These are phyloP conservation scores for Scaptodrosophila lebanonensis DNA, from an alignment of 1,140 invertebrate genomes.

Conservation along the genomic window DNA sequence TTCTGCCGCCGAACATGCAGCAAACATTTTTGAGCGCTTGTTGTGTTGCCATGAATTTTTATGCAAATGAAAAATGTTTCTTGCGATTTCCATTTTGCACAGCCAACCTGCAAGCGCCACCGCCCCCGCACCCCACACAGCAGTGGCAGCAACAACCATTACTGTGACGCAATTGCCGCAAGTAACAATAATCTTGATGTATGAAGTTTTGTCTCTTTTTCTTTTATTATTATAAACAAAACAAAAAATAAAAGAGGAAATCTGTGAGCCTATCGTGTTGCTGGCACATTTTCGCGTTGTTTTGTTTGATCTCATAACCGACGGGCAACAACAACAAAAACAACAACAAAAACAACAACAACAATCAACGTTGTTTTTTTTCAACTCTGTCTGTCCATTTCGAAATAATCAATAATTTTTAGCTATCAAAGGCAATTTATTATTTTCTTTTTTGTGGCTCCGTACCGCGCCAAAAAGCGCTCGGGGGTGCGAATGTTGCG, in stretches of 20 bases:
- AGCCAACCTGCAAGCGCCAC: too few species aligned
- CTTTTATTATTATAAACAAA: slow-evolving; percentile 61
- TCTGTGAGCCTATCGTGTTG: slow-evolving; percentile 68
- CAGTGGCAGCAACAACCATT: slow-evolving; percentile 50
- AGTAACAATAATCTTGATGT: slow-evolving; percentile 76
- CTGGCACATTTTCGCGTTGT: slow-evolving; percentile 70
- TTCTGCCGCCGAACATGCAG: slow-evolving; percentile 53
- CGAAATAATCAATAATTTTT: slow-evolving; percentile 75
- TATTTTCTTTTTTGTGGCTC: slow-evolving; percentile 43
- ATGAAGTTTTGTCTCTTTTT: slow-evolving; percentile 47
- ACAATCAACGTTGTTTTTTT: slow-evolving; percentile 32
- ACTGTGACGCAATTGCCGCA: slow-evolving; percentile 73
- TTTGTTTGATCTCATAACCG: slow-evolving; percentile 73
- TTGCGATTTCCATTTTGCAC: slow-evolving; percentile 71
- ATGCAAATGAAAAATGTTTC: slow-evolving; percentile 76
- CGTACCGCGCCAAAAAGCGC: slow-evolving; percentile 8
- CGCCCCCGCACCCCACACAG: too few species aligned
- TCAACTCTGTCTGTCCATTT: slow-evolving; percentile 73
- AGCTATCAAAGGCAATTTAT: slow-evolving; percentile 73
- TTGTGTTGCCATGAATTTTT: slow-evolving; percentile 69
- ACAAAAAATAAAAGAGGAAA: slow-evolving; percentile 60
- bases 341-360: slow-evolving; percentile 27
- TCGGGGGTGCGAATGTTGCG: background rate
- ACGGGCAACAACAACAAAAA: slow-evolving; percentile 43
- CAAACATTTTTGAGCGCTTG: slow-evolving; percentile 74